A percentile compares a stretch with the other conserved stretches of the same genome.
phyloP scores from a whole-genome alignment of 1,140 invertebrate genomes.

The Pinna nobilis region DNA sequence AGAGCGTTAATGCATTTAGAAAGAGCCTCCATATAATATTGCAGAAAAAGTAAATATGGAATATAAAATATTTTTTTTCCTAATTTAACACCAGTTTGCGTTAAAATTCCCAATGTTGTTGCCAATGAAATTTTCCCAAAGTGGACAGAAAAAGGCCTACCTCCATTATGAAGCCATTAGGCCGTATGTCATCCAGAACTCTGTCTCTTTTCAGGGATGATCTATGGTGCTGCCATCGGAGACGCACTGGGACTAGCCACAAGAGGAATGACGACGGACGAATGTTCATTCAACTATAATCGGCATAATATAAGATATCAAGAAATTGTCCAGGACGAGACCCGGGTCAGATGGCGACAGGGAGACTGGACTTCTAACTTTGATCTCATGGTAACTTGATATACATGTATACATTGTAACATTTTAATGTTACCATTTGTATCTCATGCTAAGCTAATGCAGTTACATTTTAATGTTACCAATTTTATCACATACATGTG shows the following conservation, averaged over 20 bases:
- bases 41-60: no score
- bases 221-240: slow-evolving; percentile 75
- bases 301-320: slow-evolving; percentile 57
- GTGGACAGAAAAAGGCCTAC: background rate
- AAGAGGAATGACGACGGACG: slow-evolving; percentile 71
- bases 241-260: slow-evolving; percentile 74
- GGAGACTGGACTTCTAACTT: slow-evolving; percentile 74
- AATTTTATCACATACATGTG: no score
- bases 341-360: slow-evolving; percentile 68
- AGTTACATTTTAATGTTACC: no score
- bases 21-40: no score
- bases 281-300: slow-evolving; percentile 72
- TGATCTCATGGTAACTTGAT: slow-evolving; percentile 68
- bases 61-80: no score
- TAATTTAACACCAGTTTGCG: no score
- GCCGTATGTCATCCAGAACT: no score
- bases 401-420: background rate
- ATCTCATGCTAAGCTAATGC: no score
- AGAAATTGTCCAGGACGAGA: slow-evolving; percentile 70
- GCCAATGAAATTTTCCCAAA: no score
- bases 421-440: no score
- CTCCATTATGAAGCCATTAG: background rate
- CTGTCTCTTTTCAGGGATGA: slow-evolving; percentile 61
- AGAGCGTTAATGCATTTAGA: no score
- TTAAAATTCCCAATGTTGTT: no score